Evolutionary conservation across 2,888 invertebrate species (phyloP), one percentile per base, ranked within the genome.

Genomic region (Meteorus cinctellus): DNA sequence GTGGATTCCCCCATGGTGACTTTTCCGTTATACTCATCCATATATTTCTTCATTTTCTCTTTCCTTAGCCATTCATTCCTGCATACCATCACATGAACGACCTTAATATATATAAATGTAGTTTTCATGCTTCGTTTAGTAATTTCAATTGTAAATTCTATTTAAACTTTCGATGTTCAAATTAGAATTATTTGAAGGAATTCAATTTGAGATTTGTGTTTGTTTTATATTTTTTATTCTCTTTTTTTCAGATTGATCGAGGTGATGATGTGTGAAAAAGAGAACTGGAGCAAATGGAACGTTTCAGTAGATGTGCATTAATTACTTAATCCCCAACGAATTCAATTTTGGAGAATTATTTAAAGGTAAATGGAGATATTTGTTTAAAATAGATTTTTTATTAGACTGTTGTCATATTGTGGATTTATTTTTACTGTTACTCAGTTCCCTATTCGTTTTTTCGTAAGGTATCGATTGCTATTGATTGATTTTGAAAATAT

Each of bases 1-100:
- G 74, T 79, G 79, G 77, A 78, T 81, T 65, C 36, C 81, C 81
- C 79, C 79, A 63, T 76, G 27, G 19, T n/a, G 55, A 31, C 55
- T 45, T 62, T 36, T 60, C 60, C 41, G 55, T 55, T 55, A 55
- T 19, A n/a, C n/a, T 36, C 29, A 62, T 41, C 45, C 36, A 16
- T 36, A 36, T 36, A 36, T 24, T 24, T 19, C 24, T 62, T 72
- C 41, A 8, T 41, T 71, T 62, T 60, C 34, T 71, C 31, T 31
- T 36, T 41, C 60, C n/a, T 45, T 24, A 36, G 34, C n/a, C 31
- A 27, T 29, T 62, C 29, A 29, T 62, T 31, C 6, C n/a, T n/a
- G 4, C 51, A n/a, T 51, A 51, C 34, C 34, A 34, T 34, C 34
- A 34, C 12, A 12, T 41, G 4, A 10, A 41, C 12, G 41, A 41